Evolutionary conservation across 2,113 vertebrate species (phyloP).

Genomic region (Meles meles): DNA sequence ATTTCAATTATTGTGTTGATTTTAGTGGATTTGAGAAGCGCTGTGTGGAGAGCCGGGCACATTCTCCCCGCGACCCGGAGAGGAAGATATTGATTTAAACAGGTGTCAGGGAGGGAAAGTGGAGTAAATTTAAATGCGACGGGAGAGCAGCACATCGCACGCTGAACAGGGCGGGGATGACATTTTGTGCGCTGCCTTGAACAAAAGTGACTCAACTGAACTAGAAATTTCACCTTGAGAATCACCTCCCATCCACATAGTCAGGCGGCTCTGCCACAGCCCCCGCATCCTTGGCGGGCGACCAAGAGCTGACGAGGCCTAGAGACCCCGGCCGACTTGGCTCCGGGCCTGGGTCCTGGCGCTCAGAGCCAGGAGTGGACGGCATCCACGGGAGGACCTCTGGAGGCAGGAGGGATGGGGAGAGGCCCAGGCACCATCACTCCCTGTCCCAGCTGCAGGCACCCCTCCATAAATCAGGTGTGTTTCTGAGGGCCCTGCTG

Average conservation of each 20-base stretch:
- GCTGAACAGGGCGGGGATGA: constrained; percentile 93
- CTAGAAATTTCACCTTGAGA: constrained; percentile 97
- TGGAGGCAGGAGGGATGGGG: accelerated
- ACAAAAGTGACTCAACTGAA: constrained; percentile 96
- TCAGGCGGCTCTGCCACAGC: constrained; percentile 78
- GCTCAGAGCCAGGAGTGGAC: accelerated
- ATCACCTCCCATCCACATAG: constrained; percentile 89
- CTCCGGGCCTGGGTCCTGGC: neutral
- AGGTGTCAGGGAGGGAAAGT: constrained; percentile 99
- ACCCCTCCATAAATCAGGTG: neutral
- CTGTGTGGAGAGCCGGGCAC: constrained; percentile 93
- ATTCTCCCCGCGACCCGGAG: constrained; percentile 98
- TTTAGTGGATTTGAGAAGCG: constrained; percentile 99
- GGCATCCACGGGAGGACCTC: neutral
- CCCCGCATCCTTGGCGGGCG: constrained; percentile 2
- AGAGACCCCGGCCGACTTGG: neutral
- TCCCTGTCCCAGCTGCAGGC: neutral
- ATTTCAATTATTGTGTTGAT: constrained; percentile 99
- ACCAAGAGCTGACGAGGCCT: neutral
- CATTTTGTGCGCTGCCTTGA: constrained; percentile 94
- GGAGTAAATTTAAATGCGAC: constrained; percentile 99
- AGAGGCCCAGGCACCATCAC: accelerated
- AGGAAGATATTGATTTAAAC: constrained; percentile 99
- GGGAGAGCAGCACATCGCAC: constrained; percentile 91
- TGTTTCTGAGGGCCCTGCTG: neutral